Evolutionary conservation across 2,888 invertebrate species (phyloP).

Genomic region (Agrotis ipsilon): DNA sequence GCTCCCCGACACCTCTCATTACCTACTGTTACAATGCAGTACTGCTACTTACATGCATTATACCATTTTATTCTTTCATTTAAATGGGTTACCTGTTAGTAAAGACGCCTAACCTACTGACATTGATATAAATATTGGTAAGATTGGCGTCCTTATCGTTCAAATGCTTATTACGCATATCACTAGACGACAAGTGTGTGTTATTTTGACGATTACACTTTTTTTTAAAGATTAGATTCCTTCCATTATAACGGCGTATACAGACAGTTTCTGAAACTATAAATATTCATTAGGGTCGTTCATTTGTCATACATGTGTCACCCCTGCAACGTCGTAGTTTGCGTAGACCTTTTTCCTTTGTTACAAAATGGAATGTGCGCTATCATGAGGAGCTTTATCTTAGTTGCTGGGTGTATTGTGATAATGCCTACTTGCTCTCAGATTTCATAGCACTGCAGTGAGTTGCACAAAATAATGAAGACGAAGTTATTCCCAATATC

Average conservation of each 20-base stretch:
- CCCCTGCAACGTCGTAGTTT: conserved; percentile 28
- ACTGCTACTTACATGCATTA: conserved; percentile 55
- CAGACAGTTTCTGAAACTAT: conserved; percentile 10
- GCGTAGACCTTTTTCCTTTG: conserved; percentile 53
- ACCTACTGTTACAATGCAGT: conserved; percentile 66
- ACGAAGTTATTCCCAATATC: neutral
- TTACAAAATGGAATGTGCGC: conserved; percentile 43
- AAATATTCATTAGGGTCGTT: conserved; percentile 11
- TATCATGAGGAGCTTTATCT: conserved; percentile 28
- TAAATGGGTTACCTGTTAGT: conserved; percentile 31
- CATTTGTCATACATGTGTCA: conserved; percentile 27
- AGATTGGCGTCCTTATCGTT: conserved; percentile 48
- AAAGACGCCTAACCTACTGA: conserved; percentile 49
- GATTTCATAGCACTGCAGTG: neutral
- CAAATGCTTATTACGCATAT: conserved; percentile 17
- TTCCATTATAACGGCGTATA: conserved; percentile 13
- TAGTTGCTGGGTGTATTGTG: neutral
- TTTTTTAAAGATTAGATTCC: conserved; percentile 31
- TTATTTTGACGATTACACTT: conserved; percentile 41
- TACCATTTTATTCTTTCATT: conserved; percentile 18
- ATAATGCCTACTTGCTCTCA: neutral
- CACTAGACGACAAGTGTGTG: conserved; percentile 12
- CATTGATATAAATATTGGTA: conserved; percentile 52
- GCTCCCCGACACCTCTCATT: conserved; percentile 77
- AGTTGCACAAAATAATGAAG: neutral